phyloP scores from a whole-genome alignment of 1,140 invertebrate species.

The Pseudomyrmex dendroicus region DNA sequence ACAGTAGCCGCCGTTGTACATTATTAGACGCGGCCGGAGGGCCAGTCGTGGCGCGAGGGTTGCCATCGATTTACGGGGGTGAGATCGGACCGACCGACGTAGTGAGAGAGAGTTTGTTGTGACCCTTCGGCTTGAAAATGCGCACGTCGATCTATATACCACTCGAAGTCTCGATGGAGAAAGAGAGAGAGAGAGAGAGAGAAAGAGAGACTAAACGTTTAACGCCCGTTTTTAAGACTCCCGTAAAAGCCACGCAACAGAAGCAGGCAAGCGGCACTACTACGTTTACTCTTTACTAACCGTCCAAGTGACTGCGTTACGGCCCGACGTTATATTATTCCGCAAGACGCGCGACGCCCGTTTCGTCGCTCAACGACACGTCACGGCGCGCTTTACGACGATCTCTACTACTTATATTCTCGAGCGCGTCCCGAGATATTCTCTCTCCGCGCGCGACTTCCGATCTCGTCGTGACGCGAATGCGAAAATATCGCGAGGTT shows the following conservation, averaged over 20 bases:
- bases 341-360: conserved; percentile 7
- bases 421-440: background rate
- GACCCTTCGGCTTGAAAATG: conserved; percentile 26
- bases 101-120: background rate
- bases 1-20: conserved; percentile 24
- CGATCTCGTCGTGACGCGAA: background rate
- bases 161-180: background rate
- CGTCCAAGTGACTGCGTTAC: conserved; percentile 46
- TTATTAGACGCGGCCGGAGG: conserved; percentile 43
- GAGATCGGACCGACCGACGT: background rate
- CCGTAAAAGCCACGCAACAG: conserved; percentile 44
- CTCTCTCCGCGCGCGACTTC: background rate
- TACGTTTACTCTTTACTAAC: conserved; percentile 18
- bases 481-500: background rate
- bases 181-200: background rate
- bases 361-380: background rate
- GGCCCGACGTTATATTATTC: conserved; percentile 24
- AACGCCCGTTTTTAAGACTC: conserved; percentile 43
- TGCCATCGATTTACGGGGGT: conserved; percentile 48
- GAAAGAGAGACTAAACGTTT: conserved; percentile 16
- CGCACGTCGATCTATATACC: background rate
- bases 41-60: conserved; percentile 23
- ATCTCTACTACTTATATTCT: background rate
- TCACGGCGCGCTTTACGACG: conserved; percentile 32
- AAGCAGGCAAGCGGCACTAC: conserved; percentile 1